Evolutionary conservation across 2,888 invertebrate species (phyloP), one percentile per base, ranked within the genome.

Genomic region (Xanthostigma xanthostigma): DNA sequence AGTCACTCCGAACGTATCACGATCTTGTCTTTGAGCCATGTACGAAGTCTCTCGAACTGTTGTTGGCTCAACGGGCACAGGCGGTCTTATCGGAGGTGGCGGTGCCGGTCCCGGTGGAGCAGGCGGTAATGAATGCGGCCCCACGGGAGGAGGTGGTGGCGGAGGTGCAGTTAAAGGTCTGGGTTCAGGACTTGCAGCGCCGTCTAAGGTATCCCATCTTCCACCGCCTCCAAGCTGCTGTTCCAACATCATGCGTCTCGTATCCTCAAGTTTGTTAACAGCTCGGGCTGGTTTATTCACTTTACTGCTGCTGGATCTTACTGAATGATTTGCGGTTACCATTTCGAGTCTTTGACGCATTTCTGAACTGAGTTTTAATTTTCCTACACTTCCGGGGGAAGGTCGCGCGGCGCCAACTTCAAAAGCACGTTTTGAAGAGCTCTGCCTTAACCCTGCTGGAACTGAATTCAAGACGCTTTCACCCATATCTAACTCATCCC

Each of bases 311-410:
- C 85, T 84, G 1, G 80, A 82, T 17, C 90, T 73, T 0, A 91
- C 83, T 3, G 89, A 90, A 63, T 91, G 90, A 57, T 86, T 88
- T 0, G 90, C 86, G 0, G 91, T 92, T 0, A 92, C 90, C 62
- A 85, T 79, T 63, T 93, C 93, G 51, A 93, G 64, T 53, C 92
- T 75, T 59, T 89, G 86, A 11, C 90, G 76, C 92, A 93, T 93
- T 69, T 93, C 92, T 0, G 88, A 86, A 60, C 90, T 91, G 9
- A 93, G 75, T 59, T 91, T 87, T 1, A 93, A 66, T 64, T 93
- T 93, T 0, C 93, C 92, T 5, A 93, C 86, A 61, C 89, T 90
- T 2, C 90, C 90, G 0, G 89, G 89, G 0, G 84, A 81, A 0
- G 87, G 88, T 39, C 87, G 72, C 50, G 84, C 80, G 0, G 86